Base-by-base conservation (phyloP, 2,797 vertebrate genomes). In the Acrocephalus scirpaceus region DNA sequence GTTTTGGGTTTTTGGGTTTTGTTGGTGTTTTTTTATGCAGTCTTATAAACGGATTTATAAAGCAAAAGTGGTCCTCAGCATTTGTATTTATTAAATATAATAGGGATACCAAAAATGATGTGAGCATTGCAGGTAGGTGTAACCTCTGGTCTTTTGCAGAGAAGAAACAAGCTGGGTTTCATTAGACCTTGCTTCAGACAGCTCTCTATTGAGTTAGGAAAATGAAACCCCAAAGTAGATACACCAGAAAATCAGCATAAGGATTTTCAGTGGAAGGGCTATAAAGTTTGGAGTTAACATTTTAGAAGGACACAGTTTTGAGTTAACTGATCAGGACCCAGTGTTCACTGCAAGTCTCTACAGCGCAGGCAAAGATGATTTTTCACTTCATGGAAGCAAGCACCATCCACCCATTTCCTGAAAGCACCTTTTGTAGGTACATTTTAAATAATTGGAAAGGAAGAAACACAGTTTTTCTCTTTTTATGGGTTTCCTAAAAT, bases 401-500 rank as follows among this genome's bases (percentile, higher is more conserved):
- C 2, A 40, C 34, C 40, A 7, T 64, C 45, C 58, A 4, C 71
- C 27, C 3, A 1, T 74, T 95, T 86, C 74, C 90, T 47, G 81
- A 77, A 82, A 72, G 48, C 75, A 80, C 75, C 70, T 81, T 85
- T 72, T 67, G 70, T 80, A 77, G 92, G 95, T 94, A 32, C 9
- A 1, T 87, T 93, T 92, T 56, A 87, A 95, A 92, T 83, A 94
- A 96, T 6, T 44, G 77, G 72, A 80, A 92, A 90, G 86, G 50
- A 29, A 61, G 85, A 89, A 91, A 75, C 61, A 57, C 86, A 48
- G 17, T 90, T 95, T 87, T 92, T 62, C 54, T 81, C 82, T 83
- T 84, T 86, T 78, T 74, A 69, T 36, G 93, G 79, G 22, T 91
- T 79, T 95, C 95, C 90, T 88, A 62, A 96, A 96, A 95, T 95